Conservation (phyloP, 2,113 vertebrate genomes). For the Tursiops truncatus region DNA sequence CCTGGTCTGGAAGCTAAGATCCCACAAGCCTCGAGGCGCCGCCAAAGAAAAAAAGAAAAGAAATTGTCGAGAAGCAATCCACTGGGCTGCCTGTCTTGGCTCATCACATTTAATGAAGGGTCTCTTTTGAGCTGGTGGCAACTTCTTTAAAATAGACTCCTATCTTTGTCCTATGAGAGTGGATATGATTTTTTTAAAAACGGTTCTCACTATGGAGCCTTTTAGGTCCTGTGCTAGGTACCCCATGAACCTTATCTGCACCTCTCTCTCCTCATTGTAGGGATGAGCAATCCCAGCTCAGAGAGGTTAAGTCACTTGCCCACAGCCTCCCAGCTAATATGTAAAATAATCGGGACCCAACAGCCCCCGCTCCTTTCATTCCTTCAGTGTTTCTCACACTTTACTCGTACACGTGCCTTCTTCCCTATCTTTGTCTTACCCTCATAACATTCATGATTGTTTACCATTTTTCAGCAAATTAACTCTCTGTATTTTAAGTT, state of each 20-base stretch:
- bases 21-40: no score
- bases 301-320: not conserved
- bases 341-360: not conserved
- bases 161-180: not conserved
- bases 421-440: not conserved
- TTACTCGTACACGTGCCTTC: not conserved
- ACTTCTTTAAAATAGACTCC: not conserved
- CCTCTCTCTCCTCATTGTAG: not conserved
- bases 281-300: not conserved
- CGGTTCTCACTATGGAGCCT: not conserved
- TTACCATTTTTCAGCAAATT: not conserved
- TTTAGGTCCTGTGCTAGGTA: not conserved
- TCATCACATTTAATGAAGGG: constrained; percentile 12
- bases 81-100: not conserved
- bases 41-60: not conserved
- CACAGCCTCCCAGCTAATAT: not conserved
- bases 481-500: not conserved
- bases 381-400: not conserved
- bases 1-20: not conserved
- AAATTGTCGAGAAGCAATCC: not conserved
- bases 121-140: not conserved
- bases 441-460: not conserved
- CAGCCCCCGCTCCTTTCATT: not conserved
- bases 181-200: not conserved
- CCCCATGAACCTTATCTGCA: not conserved